A percentile compares a stretch with the other conserved stretches of the same genome.
Evolutionary conservation across 1,140 invertebrate species (phyloP).

Genomic region (Drosophila pruinosa): DNA sequence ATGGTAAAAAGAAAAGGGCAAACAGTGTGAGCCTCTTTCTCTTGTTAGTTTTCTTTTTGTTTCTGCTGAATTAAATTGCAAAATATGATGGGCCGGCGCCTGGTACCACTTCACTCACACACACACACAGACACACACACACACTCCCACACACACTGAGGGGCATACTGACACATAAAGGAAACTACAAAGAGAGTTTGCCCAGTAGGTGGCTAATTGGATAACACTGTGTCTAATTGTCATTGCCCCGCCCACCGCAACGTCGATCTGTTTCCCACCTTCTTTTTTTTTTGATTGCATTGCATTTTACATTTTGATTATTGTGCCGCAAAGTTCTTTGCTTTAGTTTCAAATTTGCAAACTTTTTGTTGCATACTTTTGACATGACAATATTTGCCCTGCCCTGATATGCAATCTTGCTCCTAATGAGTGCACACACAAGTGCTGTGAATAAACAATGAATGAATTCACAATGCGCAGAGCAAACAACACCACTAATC

Average conservation of each 20-base stretch:
- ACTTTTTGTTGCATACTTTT: constrained; percentile 49
- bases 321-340: constrained; percentile 56
- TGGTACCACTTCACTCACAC: constrained; percentile 73
- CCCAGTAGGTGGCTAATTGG: constrained; percentile 69
- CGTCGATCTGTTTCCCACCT: constrained; percentile 12
- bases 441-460: not conserved
- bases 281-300: constrained; percentile 2
- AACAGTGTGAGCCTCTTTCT: constrained; percentile 44
- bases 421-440: constrained; percentile 13
- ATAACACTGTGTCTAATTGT: constrained; percentile 72
- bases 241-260: constrained; percentile 53
- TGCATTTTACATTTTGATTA: constrained; percentile 37
- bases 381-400: constrained; percentile 45
- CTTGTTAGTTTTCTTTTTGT: constrained; percentile 26
- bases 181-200: constrained; percentile 7
- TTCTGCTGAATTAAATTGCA: constrained; percentile 60
- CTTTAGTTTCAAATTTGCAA: constrained; percentile 25
- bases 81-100: constrained; percentile 75
- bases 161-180: constrained; percentile 3
- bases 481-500: no score
- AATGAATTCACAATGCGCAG: not conserved
- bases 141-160: not conserved
- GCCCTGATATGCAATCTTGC: constrained; percentile 52
- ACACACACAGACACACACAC: constrained; percentile 7
- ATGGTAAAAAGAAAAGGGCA: constrained; percentile 37